Evolutionary conservation across 2,113 vertebrate genomes (phyloP), one percentile per base, ranked within the genome.

Genomic region (Cyprinodon brontotheroides): DNA sequence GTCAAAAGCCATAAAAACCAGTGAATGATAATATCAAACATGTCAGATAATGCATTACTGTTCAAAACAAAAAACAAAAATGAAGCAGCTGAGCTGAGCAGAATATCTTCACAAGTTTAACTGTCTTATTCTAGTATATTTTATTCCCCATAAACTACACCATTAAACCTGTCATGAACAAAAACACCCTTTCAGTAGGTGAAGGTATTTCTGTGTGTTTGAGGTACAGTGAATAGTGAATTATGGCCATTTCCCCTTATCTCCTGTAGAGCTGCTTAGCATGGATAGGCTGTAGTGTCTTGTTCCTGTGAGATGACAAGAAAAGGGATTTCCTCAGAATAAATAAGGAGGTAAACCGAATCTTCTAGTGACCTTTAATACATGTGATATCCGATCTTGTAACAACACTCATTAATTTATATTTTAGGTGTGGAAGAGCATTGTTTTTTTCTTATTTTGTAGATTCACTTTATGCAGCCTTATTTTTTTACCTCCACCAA

Each of bases 281-380:
- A 57, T 57, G 17, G 17, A 57, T n/a, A 57, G 50, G 50, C 50
- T 57, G 50, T 10, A 20, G 17, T 75, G 73, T 67, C 63, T 77
- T 38, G 78, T 63, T 62, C 63, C 64, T 77, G 76, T 86, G 87
- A 83, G 65, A 70, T 68, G 62, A 72, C 59, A 77, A 66, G 48
- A 87, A 79, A 84, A 74, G 89, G 90, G 88, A 87, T 89, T 90
- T 89, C 87, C 87, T 92, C 84, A 59, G 69, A 74, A 79, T 61
- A 74, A 57, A 57, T 57, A 15, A 57, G 17, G 20, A 90, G 82
- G 77, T 83, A 71, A 7, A 68, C 62, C 72, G 74, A 68, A 72
- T 79, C 81, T 70, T 67, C 77, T 74, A 75, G 48, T 89, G 88
- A 83, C 81, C 81, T 86, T 75, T 29, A 29, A 29, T 29, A 29